Conservation (phyloP, 2,113 vertebrate species). For the Cichladusa arquata region DNA sequence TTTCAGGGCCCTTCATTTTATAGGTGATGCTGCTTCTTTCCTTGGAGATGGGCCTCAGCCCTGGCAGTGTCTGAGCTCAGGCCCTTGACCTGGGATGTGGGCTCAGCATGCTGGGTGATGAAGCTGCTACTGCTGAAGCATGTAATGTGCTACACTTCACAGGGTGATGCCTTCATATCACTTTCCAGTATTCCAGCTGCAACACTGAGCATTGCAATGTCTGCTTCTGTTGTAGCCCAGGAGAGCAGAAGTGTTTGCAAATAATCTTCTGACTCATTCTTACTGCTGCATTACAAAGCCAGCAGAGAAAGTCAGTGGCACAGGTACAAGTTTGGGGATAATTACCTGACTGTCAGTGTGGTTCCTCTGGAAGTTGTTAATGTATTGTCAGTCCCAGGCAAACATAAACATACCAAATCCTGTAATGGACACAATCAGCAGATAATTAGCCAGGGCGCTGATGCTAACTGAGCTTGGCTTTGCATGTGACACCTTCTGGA, state of each 20-base stretch:
- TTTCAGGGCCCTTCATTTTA: background rate
- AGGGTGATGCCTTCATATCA: background rate
- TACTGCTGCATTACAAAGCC: background rate
- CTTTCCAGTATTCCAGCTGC: background rate
- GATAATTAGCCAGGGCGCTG: background rate
- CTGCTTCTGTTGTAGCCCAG: background rate
- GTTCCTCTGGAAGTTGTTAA: background rate
- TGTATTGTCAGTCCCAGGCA: background rate
- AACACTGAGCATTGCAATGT: fast-evolving
- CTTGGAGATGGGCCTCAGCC: fast-evolving
- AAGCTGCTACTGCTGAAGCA: background rate
- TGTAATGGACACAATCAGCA: fast-evolving
- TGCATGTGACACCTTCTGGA: background rate
- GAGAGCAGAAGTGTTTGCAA: background rate
- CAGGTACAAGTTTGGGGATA: fast-evolving
- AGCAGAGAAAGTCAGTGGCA: background rate
- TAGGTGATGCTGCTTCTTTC: background rate
- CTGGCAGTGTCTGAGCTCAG: background rate
- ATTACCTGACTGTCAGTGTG: background rate
- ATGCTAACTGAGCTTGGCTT: background rate
- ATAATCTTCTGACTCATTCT: background rate
- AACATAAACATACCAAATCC: background rate
- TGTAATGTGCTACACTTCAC: fast-evolving
- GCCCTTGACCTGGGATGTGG: background rate
- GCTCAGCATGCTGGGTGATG: background rate